Base-by-base conservation (phyloP, 1,140 invertebrate species). In the Neomicropteryx cornuta region DNA sequence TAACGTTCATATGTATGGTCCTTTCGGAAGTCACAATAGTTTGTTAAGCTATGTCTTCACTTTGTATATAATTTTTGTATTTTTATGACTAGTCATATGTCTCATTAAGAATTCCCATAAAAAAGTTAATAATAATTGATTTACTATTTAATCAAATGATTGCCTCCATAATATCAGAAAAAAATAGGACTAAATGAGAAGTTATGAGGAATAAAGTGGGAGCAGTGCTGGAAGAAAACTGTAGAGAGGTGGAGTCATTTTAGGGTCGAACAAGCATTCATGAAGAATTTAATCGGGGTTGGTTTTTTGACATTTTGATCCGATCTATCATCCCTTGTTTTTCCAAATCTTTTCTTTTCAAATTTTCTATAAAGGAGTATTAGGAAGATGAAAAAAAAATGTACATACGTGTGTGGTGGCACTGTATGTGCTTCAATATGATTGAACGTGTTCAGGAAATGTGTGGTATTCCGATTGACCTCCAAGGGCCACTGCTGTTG, bases 401-500 rank as follows among this genome's bases (percentile, higher is more conserved):
- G 6, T 24, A 24, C 23, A 38, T 29, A 4, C 3, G 19, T 37
- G 4, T 8, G 16, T 38, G 24, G 6, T 29, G n/a, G 8, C 33
- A 10, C 20, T 20, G 33, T 14, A 2, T 36, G 37, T 3, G 34
- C 36, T 30, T 44, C 33, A 20, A 38, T 29, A 22, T 40, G 45
- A 22, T 42, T 43, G 36, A 39, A 43, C 17, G 38, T 43, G 13
- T 42, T 32, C 21, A 38, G 32, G 20, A 43, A 43, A 18, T 43
- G 41, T 3, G 44, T 46, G 0, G 41, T 41, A 18, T 47, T 47
- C 1, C 36, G 13, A 29, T 47, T 47, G 3, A 47, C 46, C 36
- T 47, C 42, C 11, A 47, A 38, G 3, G 40, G 49, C 49, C 52
- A 55, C 19, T 49, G 37, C 21, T 55, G 47, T 32, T 41, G 48